A percentile compares a stretch with the other conserved stretches of the same genome.
Conservation (phyloP, 2,797 vertebrate genomes). For the Clamator glandarius region DNA sequence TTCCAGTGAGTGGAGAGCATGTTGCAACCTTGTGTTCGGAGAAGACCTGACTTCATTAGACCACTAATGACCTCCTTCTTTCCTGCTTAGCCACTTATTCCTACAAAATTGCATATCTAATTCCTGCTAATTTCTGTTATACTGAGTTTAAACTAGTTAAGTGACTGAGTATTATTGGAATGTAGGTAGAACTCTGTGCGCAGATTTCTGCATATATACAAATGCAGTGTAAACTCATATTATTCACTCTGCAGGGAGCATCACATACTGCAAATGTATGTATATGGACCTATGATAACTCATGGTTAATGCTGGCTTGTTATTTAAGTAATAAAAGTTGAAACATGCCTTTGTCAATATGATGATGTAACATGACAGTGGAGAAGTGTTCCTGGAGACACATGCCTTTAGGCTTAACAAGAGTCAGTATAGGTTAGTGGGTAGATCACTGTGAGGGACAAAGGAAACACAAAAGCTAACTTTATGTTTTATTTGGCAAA, state of each 20-base stretch:
- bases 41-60: neutral
- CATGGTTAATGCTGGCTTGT: neutral
- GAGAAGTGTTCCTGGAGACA: neutral
- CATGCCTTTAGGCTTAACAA: rapidly evolving
- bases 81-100: neutral
- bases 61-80: neutral
- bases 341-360: neutral
- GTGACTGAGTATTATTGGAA: neutral
- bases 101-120: neutral
- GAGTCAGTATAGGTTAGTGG: neutral
- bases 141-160: neutral
- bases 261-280: neutral
- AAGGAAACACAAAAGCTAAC: neutral
- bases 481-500: neutral
- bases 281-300: neutral
- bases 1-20: neutral
- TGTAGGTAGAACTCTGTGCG: neutral
- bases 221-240: neutral
- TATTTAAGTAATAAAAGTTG: neutral
- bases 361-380: neutral
- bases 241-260: neutral
- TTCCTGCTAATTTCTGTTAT: neutral
- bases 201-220: neutral
- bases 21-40: neutral
- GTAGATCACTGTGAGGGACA: neutral